Evolutionary conservation across 23 tunicate species (phyloP), one percentile per base, ranked within the genome.

Genomic region (Clavelina lepadiformis): DNA sequence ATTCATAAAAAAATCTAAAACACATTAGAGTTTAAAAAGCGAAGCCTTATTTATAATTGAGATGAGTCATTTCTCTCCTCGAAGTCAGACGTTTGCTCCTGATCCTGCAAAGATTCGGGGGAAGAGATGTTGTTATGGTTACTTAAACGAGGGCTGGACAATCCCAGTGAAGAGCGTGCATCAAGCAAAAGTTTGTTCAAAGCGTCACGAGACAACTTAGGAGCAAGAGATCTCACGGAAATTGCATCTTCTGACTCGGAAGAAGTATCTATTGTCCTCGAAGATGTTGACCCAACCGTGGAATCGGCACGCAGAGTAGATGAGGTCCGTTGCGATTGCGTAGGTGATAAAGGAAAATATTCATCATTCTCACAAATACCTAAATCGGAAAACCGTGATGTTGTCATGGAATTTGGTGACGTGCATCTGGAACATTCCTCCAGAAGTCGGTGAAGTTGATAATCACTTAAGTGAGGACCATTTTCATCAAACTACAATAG

Each of bases 341-440:
- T 33, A 3, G 28, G 28, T 5, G 46, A 52, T n/a, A n/a, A n/a
- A n/a, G n/a, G n/a, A 8, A 62, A 52, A 4, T 33, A 35, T 19
- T 67, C 58, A 3, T 4, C 13, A 31, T 69, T 44, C 8, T 32
- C 46, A 19, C 28, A 50, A 50, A 52, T 52, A 31, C 53, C 75
- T 3, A 52, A 33, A 31, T 52, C 35, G 5, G 62, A 52, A 3
- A 52, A 52, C 50, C 53, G 35, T 33, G 80, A 61, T 7, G 80
- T 74, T 0, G 63, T 63, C 6, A 74, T 62, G 61, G 80, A 74
- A 64, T 50, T 38, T 3, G 80, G 80, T 5, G 80, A 74, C 11
- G 80, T 74, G 51, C 35, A 24, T 21, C 80, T 31, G 44, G 91
- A 67, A 51, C 77, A 83, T 61, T 83, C 91, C 11, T 60, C 81